These are phyloP conservation scores for Tauraco erythrolophus DNA, from an alignment of 2,113 vertebrate species.

Conservation along the genomic window DNA sequence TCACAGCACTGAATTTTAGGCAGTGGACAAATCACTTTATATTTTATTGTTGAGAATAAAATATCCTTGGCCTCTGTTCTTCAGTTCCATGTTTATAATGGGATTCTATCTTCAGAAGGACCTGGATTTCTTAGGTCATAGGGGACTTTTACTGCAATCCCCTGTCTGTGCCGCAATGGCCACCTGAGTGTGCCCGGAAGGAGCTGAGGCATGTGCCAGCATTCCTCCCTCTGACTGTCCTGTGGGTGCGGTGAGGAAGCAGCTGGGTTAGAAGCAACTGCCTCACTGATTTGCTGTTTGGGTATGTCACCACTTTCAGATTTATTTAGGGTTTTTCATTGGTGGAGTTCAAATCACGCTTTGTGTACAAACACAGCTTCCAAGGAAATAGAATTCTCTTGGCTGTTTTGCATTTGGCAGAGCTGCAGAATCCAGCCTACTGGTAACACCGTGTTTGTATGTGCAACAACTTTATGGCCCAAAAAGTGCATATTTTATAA, in stretches of 20 bases:
- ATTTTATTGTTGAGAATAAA: neutral
- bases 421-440: neutral
- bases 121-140: neutral
- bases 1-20: neutral
- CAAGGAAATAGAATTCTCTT: neutral
- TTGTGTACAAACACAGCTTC: neutral
- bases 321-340: neutral
- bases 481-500: fast-evolving
- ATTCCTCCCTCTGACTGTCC: neutral
- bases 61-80: neutral
- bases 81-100: neutral
- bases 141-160: too few species aligned
- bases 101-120: neutral
- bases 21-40: neutral
- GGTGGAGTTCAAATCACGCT: neutral
- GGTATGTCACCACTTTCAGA: neutral
- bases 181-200: neutral
- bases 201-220: neutral
- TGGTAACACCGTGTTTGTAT: neutral
- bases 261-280: neutral
- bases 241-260: neutral
- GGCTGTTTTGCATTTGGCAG: neutral
- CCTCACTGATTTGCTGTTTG: neutral
- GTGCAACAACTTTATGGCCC: neutral
- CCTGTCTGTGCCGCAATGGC: neutral